phyloP scores from a whole-genome alignment of 2,888 invertebrate genomes.

The Pseudanteris insignis region DNA sequence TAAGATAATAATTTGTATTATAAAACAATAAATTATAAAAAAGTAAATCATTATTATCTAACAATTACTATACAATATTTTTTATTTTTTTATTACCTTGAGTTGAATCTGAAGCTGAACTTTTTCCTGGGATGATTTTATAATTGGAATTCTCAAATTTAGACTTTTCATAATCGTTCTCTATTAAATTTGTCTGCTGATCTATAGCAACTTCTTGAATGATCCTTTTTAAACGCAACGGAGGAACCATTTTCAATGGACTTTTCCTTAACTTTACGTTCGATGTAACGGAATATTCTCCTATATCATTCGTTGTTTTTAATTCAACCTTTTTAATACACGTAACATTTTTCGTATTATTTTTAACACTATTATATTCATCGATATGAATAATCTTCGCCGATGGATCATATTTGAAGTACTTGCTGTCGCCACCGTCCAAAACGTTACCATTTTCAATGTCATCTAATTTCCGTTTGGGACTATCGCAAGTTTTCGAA shows the following conservation, averaged over 20 bases:
- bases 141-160: constrained; percentile 48
- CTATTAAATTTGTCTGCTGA: constrained; percentile 7
- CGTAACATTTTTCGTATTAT: constrained; percentile 8
- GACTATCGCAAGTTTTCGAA: constrained; percentile 5
- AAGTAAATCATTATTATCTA: no score
- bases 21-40: no score
- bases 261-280: constrained; percentile 12
- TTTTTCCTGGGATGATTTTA: constrained; percentile 49
- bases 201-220: constrained; percentile 31
- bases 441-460: constrained; percentile 5
- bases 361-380: constrained; percentile 1
- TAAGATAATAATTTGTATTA: no score
- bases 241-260: constrained; percentile 55
- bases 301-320: constrained; percentile 13
- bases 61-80: no score
- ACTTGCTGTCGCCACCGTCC: no score
- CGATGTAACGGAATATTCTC: constrained; percentile 9
- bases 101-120: constrained; percentile 41
- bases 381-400: not conserved
- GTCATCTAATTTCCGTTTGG: constrained; percentile 9
- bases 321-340: constrained; percentile 9
- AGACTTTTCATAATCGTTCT: constrained; percentile 26
- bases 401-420: no score
- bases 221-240: constrained; percentile 57
- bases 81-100: constrained; percentile 9